Conservation (phyloP, 2,797 vertebrate species). For the Poeciliopsis paucimaculata region DNA sequence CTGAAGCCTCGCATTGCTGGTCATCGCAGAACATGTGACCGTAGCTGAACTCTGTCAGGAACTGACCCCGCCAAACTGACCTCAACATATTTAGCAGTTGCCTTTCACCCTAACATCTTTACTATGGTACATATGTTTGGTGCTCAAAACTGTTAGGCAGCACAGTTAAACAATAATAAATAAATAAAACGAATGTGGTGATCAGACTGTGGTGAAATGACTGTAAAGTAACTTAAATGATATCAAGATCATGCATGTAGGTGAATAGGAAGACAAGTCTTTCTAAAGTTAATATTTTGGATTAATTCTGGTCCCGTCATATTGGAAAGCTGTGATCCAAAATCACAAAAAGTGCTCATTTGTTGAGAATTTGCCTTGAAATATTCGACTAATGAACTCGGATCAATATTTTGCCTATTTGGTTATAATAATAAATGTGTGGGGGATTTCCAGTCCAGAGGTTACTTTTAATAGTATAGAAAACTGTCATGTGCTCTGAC, state of each 20-base stretch:
- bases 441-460: neutral
- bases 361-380: neutral
- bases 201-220: neutral
- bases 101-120: neutral
- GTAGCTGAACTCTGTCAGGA: slow-evolving; percentile 9
- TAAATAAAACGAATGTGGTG: neutral
- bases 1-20: slow-evolving; percentile 1
- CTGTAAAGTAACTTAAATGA: neutral
- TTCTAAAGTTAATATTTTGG: neutral
- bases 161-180: neutral
- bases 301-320: neutral
- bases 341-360: neutral
- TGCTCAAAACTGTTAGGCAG: neutral
- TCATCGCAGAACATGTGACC: slow-evolving; percentile 15
- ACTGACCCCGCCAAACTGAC: slow-evolving; percentile 36
- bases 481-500: neutral
- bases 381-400: neutral
- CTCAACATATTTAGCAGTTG: slow-evolving; percentile 16
- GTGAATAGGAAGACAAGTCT: neutral
- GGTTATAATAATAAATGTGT: neutral
- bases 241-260: neutral
- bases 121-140: neutral
- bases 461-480: neutral
- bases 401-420: neutral
- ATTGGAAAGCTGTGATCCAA: neutral